Evolutionary conservation across 2,797 vertebrate genomes (phyloP).

Genomic region (Mormyrops attenuatus): DNA sequence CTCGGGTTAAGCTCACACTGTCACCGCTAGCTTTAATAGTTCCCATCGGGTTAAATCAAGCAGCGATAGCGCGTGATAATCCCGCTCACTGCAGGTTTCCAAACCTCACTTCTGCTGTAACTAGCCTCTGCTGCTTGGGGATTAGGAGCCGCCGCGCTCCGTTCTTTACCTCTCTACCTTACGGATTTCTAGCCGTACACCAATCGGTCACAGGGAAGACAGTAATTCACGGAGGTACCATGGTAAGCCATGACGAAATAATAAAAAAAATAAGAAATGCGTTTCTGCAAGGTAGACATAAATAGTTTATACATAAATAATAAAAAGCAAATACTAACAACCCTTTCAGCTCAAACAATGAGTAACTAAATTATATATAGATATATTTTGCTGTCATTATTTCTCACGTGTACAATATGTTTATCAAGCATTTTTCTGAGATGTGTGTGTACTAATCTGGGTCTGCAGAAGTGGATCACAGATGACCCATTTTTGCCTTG

Average conservation of each 20-base stretch:
- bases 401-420: background rate
- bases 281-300: background rate
- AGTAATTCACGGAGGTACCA: background rate
- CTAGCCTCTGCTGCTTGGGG: background rate
- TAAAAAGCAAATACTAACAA: background rate
- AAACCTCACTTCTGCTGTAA: background rate
- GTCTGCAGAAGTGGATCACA: background rate
- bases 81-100: background rate
- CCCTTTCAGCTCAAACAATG: background rate
- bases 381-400: background rate
- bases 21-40: background rate
- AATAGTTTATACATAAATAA: background rate
- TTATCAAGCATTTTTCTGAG: background rate
- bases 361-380: background rate
- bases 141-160: background rate
- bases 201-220: background rate
- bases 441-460: background rate
- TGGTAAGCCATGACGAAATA: background rate
- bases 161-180: background rate
- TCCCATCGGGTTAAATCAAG: background rate
- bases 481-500: slow-evolving; percentile 13
- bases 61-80: background rate
- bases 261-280: background rate
- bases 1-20: background rate
- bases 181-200: background rate